phyloP scores from a whole-genome alignment of 2,113 vertebrate genomes.

The Pollimyrus isidori region DNA sequence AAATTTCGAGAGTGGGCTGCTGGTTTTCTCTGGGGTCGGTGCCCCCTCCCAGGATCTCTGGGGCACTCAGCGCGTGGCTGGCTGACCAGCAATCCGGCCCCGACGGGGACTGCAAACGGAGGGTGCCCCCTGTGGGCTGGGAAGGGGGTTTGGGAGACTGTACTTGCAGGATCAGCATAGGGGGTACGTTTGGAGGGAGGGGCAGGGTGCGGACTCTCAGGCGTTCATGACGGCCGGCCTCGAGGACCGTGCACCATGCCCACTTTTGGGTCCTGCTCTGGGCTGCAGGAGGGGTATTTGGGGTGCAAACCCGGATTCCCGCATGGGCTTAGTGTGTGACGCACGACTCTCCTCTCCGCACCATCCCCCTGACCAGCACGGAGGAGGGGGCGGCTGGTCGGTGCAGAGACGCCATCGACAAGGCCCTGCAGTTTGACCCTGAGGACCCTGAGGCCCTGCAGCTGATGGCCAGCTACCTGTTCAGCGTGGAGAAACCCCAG shows the following conservation, averaged over 20 bases:
- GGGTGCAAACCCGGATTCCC: too few relatives aligned
- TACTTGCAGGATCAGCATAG: neutral
- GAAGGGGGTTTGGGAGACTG: neutral
- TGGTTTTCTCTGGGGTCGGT: neutral
- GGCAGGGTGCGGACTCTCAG: neutral
- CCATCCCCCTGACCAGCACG: conserved; percentile 48
- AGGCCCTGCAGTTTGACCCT: conserved; percentile 60
- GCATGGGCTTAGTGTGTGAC: neutral
- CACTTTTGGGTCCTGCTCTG: neutral
- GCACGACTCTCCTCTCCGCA: neutral
- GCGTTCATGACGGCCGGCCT: neutral
- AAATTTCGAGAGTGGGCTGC: neutral
- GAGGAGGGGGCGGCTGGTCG: conserved; percentile 62
- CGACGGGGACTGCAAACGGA: neutral
- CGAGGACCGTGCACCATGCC: neutral
- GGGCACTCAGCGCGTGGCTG: neutral
- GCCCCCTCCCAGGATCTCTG: neutral
- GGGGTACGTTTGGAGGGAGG: neutral
- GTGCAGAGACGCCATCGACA: conserved; percentile 62
- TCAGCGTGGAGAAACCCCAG: conserved; percentile 66
- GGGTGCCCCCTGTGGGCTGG: neutral
- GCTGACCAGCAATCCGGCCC: neutral
- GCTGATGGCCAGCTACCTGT: conserved; percentile 75
- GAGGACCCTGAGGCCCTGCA: conserved; percentile 67
- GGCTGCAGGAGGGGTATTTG: neutral